Base-by-base conservation (phyloP, 2,113 vertebrate species). In the Picathartes gymnocephalus region DNA sequence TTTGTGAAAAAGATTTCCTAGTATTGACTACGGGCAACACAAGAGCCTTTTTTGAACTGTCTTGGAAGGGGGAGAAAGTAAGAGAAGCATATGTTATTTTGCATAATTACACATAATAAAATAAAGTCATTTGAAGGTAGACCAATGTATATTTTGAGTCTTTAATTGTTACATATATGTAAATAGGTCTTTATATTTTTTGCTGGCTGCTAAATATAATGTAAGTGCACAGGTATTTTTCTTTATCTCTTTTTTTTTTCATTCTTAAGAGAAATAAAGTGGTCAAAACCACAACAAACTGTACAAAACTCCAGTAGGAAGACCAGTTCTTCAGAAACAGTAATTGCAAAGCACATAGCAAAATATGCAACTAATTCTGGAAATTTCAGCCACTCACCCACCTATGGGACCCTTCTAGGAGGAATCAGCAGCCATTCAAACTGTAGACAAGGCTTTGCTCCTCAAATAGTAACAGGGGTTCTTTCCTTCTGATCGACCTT, bases 31-130 rank as follows among this genome's bases (percentile, higher is more conserved):
- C 17, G 22, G 6, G 12, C 23, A 70, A 33, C 6, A 68, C 5
- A 86, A 54, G 65, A 82, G 6, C 4, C 5, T 50, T 68, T 71
- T 47, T 33, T 66, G 11, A 76, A 69, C 21, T 51, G 8, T 27
- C 39, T 68, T 39, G 16, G 16, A 19, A 6, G 0, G 1, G 1
- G 0, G 1, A 2, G 15, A 20, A 60, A 30, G 17, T 79, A 44
- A 53, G 12, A 48, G 22, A 65, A 77, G 6, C 4, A 13, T 8
- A 66, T 28, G 12, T 15, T 45, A 65, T 50, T 76, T 82, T 70
- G 19, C 21, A 60, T 37, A 50, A 65, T 27, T 51, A 42, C 24
- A 64, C 27, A 58, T 69, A 57, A 30, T 15, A 30, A 57, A 44
- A 27, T 47, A 15, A 56, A 19, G 13, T 47, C n/a, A 65, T 83